These are phyloP conservation scores for Pachyseris speciosa DNA, from an alignment of 64 coral and sea anemone species.

Conservation along the genomic window DNA sequence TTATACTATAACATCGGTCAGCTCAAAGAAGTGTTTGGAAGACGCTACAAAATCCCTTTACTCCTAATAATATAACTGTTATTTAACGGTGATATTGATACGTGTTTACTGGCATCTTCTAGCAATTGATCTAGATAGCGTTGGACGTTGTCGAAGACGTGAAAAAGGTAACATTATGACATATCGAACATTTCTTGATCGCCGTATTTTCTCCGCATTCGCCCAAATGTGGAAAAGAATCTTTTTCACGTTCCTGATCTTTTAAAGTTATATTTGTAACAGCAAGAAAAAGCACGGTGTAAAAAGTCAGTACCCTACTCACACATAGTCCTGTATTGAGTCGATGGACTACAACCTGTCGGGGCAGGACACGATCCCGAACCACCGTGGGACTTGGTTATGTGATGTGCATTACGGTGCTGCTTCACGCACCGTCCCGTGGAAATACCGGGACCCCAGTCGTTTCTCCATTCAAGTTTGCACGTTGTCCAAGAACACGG, in stretches of 20 bases:
- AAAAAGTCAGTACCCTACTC: neutral
- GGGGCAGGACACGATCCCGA: neutral
- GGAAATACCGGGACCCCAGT: conserved; percentile 19
- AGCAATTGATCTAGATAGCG: too few relatives aligned
- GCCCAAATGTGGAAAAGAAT: too few relatives aligned
- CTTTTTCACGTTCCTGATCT: neutral
- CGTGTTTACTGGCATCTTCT: too few relatives aligned
- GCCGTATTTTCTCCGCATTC: too few relatives aligned
- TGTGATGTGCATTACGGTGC: conserved; percentile 1
- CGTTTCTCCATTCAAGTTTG: conserved; percentile 8
- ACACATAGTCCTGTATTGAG: conserved; percentile 8
- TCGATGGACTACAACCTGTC: neutral
- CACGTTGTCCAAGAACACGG: conserved; percentile 14
- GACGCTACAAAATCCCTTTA: too few relatives aligned
- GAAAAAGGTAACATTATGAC: too few relatives aligned
- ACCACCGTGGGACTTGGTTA: neutral
- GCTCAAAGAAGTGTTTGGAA: too few relatives aligned
- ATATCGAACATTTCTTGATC: too few relatives aligned
- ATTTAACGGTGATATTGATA: too few relatives aligned
- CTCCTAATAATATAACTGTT: too few relatives aligned
- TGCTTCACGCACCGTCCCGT: neutral
- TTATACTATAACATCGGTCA: too few relatives aligned
- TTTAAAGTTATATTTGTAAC: neutral
- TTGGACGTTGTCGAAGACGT: too few relatives aligned
- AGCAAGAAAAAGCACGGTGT: neutral